These are phyloP conservation scores for Scaptomyza polygonia DNA, from an alignment of 2,888 invertebrate genomes.

Conservation along the genomic window DNA sequence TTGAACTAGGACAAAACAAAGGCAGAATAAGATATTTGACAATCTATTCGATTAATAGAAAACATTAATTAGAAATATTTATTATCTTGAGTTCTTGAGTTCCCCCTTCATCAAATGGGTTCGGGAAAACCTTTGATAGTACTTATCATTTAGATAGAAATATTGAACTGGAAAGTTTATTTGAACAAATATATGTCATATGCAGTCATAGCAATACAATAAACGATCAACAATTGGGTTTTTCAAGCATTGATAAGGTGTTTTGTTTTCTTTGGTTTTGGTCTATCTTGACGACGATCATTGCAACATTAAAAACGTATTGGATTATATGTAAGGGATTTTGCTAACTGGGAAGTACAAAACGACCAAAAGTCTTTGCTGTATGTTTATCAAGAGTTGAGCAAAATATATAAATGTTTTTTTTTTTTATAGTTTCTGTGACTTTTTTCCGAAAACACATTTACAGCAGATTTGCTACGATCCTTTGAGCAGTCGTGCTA, in stretches of 20 bases:
- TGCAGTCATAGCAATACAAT: conserved; percentile 36
- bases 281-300: conserved; percentile 19
- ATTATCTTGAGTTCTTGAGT: neutral
- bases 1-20: neutral
- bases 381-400: conserved; percentile 1
- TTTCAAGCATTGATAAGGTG: conserved; percentile 53
- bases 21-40: too few species aligned
- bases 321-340: conserved; percentile 3
- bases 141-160: conserved; percentile 44
- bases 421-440: conserved; percentile 10
- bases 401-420: neutral
- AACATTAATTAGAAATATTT: neutral
- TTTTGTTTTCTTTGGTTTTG: neutral
- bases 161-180: conserved; percentile 14
- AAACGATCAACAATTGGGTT: conserved; percentile 67
- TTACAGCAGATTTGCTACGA: conserved; percentile 18
- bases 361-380: conserved; percentile 1
- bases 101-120: neutral
- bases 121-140: conserved; percentile 58
- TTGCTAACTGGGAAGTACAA: conserved; percentile 25
- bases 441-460: conserved; percentile 10
- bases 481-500: neutral
- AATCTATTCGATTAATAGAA: too few species aligned
- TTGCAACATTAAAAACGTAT: conserved; percentile 1
- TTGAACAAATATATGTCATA: neutral